These are phyloP conservation scores for Cephonodes hylas DNA, from an alignment of 2,888 invertebrate species.

Conservation along the genomic window DNA sequence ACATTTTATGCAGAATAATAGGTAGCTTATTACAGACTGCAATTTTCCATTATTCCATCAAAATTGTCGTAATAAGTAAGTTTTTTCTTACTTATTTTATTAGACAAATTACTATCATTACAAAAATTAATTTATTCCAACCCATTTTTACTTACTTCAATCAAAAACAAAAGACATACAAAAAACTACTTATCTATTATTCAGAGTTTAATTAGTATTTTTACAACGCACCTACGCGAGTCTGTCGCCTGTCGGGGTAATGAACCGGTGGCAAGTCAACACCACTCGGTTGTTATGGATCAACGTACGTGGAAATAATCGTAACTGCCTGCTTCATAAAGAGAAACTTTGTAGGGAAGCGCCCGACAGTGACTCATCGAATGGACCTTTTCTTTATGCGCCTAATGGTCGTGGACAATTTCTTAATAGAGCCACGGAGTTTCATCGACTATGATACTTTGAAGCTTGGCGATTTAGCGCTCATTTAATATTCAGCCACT, in stretches of 20 bases:
- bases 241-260: constrained; percentile 26
- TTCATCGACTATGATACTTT: too few relatives aligned
- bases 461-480: too few relatives aligned
- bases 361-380: neutral
- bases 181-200: neutral
- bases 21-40: too few relatives aligned
- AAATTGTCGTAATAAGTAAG: too few relatives aligned
- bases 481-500: too few relatives aligned
- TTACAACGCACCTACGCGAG: neutral
- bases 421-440: neutral
- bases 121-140: too few relatives aligned
- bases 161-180: too few relatives aligned
- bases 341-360: constrained; percentile 7
- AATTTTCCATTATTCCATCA: too few relatives aligned
- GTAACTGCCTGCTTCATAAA: constrained; percentile 6
- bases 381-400: neutral
- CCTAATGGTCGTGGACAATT: neutral
- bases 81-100: too few relatives aligned
- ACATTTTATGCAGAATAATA: too few relatives aligned
- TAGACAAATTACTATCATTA: too few relatives aligned
- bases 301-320: constrained; percentile 26
- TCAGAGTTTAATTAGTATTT: neutral
- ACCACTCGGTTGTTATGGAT: constrained; percentile 27
- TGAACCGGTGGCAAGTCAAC: constrained; percentile 36
- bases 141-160: too few relatives aligned